phyloP scores from a whole-genome alignment of 2,113 vertebrate species.

The Tenebrosternarchus preto region DNA sequence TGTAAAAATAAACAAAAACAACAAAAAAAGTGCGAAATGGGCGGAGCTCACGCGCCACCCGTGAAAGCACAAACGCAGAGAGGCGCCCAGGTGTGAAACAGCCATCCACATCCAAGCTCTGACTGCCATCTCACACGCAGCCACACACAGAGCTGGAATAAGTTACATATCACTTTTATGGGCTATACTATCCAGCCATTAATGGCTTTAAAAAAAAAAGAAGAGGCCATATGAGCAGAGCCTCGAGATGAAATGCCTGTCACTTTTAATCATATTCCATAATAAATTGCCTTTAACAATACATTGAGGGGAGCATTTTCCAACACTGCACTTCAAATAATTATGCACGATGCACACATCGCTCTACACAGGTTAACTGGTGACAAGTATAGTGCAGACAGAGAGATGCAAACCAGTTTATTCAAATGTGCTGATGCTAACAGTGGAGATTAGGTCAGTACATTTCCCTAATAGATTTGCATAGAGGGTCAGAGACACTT shows the following conservation, averaged over 20 bases:
- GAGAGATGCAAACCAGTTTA: constrained; percentile 55
- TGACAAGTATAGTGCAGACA: constrained; percentile 21
- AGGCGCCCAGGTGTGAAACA: constrained; percentile 33
- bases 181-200: constrained; percentile 58
- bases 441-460: constrained; percentile 58
- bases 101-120: constrained; percentile 53
- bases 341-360: constrained; percentile 30
- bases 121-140: constrained; percentile 61
- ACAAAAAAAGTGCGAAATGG: constrained; percentile 68
- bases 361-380: constrained; percentile 40
- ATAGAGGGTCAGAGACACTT: constrained; percentile 52
- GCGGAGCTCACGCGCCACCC: constrained; percentile 22
- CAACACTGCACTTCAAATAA: constrained; percentile 19
- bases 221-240: constrained; percentile 66
- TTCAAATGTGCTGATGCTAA: constrained; percentile 52
- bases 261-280: constrained; percentile 64
- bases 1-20: too few relatives aligned
- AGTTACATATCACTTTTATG: constrained; percentile 66
- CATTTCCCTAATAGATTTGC: constrained; percentile 71
- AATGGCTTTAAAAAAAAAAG: constrained; percentile 60
- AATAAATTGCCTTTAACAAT: constrained; percentile 68
- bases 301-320: constrained; percentile 45
- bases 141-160: constrained; percentile 58
- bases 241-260: constrained; percentile 65
- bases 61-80: not conserved